Base-by-base conservation (phyloP, 2,797 vertebrate genomes). In the Anguilla marmorata region DNA sequence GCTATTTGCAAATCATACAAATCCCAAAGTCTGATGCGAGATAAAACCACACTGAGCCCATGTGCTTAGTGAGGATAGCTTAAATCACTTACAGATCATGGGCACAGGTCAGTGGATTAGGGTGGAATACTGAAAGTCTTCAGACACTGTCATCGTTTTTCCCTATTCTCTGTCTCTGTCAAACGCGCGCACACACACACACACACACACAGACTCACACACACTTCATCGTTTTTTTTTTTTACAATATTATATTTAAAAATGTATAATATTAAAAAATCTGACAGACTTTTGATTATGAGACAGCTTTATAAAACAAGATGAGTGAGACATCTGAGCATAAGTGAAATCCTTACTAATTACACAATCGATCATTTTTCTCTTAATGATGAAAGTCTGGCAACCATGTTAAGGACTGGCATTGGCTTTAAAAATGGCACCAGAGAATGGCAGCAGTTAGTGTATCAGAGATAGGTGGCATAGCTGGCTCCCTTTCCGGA, bases 51-150 rank as follows among this genome's bases (percentile, higher is more conserved):
- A 19, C 60, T 60, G 58, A 56, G 80, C 60, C 79, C 24, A 12
- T 27, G n/a, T 45, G 19, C 63, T 33, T 69, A 66, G 41, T 54
- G 86, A 84, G 45, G 58, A 58, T 27, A 66, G 79, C 80, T 63
- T 48, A 87, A 87, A 83, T 84, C n/a, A 27, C 24, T 83, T 45
- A 16, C 58, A 63, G 76, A 84, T 69, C 63, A 87, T n/a, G 5
- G 11, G 52, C 16, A 27, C 54, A 54, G 79, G 19, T 69, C 79
- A 87, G 56, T 45, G 80, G 79, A 83, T 58, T 14, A 45, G 56
- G 27, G 33, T 60, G 30, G 37, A 60, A 56, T 3, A 30, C 76
- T 63, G 14, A 60, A 3, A 74, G 2, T 63, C 63, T 76, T 74
- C 66, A 79, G 74, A 12, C 74, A 79, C 74, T 79, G 19, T 7